A percentile compares a stretch with the other conserved stretches of the same genome.
phyloP scores from a whole-genome alignment of 2,888 invertebrate genomes.

The Osedax fenrisi region DNA sequence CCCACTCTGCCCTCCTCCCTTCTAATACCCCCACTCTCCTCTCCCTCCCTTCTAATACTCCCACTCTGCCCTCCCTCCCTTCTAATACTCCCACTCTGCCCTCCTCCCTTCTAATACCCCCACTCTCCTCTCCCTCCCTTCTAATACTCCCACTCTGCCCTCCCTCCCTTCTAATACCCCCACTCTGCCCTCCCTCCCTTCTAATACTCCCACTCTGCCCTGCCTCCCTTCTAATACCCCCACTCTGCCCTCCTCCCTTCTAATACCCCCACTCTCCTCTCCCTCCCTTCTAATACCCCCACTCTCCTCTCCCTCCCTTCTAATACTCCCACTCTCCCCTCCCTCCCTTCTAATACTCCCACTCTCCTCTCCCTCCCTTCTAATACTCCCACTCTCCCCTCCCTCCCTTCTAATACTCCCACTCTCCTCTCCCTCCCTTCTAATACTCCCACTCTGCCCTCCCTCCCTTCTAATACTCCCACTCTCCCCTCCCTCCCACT shows the following conservation, averaged over 20 bases:
- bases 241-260: no score
- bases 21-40: no score
- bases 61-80: no score
- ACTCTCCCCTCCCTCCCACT: background rate
- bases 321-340: background rate
- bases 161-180: no score
- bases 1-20: no score
- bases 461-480: background rate
- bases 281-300: background rate
- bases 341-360: background rate
- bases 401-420: background rate
- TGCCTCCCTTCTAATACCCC: no score
- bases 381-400: background rate
- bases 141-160: background rate
- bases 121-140: background rate
- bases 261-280: background rate
- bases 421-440: background rate
- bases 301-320: background rate
- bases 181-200: no score
- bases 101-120: background rate
- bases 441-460: background rate
- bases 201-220: no score
- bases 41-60: no score
- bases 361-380: background rate
- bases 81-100: no score